Evolutionary conservation across 2,797 vertebrate genomes (phyloP).

Genomic region (Adrianichthys oophorus): DNA sequence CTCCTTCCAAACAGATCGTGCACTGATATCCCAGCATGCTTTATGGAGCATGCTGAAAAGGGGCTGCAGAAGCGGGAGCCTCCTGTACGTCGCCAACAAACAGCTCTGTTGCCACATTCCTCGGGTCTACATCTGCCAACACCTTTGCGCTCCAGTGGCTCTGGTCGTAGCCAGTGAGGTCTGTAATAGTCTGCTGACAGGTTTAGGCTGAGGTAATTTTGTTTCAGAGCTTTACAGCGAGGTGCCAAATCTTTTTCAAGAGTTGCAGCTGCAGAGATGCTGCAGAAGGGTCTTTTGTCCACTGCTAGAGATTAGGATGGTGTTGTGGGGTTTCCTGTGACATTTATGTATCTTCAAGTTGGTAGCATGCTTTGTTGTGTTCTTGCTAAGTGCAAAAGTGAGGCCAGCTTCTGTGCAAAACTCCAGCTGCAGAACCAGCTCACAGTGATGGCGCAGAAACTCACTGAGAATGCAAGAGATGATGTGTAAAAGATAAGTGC

Average conservation of each 20-base stretch:
- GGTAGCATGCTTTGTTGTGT: too few relatives aligned
- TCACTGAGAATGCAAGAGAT: slow-evolving; percentile 55
- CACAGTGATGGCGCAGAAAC: slow-evolving; percentile 23
- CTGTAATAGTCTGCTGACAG: slow-evolving; percentile 83
- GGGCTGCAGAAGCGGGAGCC: slow-evolving; percentile 59
- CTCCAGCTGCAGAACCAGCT: slow-evolving; percentile 68
- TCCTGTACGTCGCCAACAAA: slow-evolving; percentile 60
- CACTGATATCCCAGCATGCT: slow-evolving; percentile 61
- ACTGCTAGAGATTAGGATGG: slow-evolving; percentile 41
- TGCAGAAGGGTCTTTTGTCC: slow-evolving; percentile 35
- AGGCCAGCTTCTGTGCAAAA: slow-evolving; percentile 67
- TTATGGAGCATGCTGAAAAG: slow-evolving; percentile 73
- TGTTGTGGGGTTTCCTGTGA: slow-evolving; percentile 30
- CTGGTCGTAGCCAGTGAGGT: slow-evolving; percentile 73
- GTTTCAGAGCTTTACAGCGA: slow-evolving; percentile 72
- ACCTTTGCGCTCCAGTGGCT: slow-evolving; percentile 79
- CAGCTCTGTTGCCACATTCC: slow-evolving; percentile 76
- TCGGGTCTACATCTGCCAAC: slow-evolving; percentile 80
- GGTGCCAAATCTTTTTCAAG: slow-evolving; percentile 70
- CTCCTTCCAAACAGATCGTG: slow-evolving; percentile 47
- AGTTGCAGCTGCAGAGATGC: slow-evolving; percentile 49
- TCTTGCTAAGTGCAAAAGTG: slow-evolving; percentile 57
- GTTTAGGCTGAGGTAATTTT: slow-evolving; percentile 82
- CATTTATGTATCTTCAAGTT: slow-evolving; percentile 28
- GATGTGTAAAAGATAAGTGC: slow-evolving; percentile 46